Percentiles rank a stretch among this genome's conserved stretches.
These are phyloP conservation scores for Manacus vitellinus DNA, from an alignment of 2,113 vertebrate species.

Conservation along the genomic window DNA sequence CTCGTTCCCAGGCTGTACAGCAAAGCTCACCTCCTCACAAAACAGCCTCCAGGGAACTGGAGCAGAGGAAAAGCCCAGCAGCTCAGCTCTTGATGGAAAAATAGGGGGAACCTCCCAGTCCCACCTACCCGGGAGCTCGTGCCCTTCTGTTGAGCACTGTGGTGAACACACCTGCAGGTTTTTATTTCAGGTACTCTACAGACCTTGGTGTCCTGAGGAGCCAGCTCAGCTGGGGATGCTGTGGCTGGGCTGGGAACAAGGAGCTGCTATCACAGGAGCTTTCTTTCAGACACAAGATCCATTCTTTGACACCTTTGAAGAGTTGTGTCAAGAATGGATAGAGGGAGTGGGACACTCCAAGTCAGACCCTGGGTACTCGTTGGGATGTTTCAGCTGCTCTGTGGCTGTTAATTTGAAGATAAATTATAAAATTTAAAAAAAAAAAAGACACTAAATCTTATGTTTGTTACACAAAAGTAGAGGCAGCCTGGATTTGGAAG, in stretches of 20 bases:
- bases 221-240: background rate
- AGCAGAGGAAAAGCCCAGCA: background rate
- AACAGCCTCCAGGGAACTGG: background rate
- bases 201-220: background rate
- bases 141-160: fast-evolving
- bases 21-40: background rate
- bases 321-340: fast-evolving
- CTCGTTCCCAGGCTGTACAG: background rate
- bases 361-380: background rate
- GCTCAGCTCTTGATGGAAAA: background rate
- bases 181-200: background rate
- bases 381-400: background rate
- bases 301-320: background rate
- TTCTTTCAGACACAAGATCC: background rate
- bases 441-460: background rate
- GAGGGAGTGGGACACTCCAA: background rate
- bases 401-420: background rate
- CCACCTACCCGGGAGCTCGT: background rate
- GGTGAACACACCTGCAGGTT: background rate
- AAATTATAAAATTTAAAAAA: background rate
- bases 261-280: background rate
- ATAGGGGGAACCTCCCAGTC: background rate
- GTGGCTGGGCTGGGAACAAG: background rate
- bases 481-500: background rate
- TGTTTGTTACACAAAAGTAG: background rate